Percentiles rank a stretch among this genome's conserved stretches.
phyloP scores from a whole-genome alignment of 2,888 invertebrate genomes.

The Pherbina coryleti region DNA sequence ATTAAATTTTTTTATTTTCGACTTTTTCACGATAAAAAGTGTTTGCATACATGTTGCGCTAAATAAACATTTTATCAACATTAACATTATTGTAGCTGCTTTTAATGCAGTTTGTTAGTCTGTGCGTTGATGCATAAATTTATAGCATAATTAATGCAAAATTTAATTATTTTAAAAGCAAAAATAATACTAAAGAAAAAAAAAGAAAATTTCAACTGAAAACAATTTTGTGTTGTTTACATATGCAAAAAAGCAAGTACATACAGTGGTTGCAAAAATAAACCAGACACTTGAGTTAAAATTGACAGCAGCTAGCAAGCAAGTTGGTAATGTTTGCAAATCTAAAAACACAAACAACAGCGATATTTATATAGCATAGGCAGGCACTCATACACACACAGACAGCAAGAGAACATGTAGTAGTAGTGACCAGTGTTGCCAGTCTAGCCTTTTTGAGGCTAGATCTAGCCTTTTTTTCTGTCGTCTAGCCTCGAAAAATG shows the following conservation, averaged over 20 bases:
- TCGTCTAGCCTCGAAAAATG: too few species aligned
- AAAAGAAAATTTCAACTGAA: neutral
- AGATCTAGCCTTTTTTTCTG: too few species aligned
- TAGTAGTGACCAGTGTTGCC: too few species aligned
- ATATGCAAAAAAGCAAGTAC: neutral
- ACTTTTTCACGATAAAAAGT: too few species aligned
- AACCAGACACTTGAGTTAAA: neutral
- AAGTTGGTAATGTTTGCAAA: neutral
- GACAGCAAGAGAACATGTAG: too few species aligned
- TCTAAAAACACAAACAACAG: conserved; percentile 37
- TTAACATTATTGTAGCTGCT: neutral
- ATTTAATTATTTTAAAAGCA: conserved; percentile 35
- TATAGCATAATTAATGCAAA: conserved; percentile 32
- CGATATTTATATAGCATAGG: neutral
- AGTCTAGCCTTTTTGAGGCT: too few species aligned
- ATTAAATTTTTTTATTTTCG: too few species aligned
- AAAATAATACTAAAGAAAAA: neutral
- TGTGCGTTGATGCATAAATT: conserved; percentile 21
- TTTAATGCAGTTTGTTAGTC: neutral
- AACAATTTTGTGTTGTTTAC: too few species aligned
- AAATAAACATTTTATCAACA: too few species aligned
- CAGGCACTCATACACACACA: neutral
- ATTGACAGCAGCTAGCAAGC: neutral
- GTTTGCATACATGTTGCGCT: too few species aligned
- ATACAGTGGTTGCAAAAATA: neutral